A percentile compares a stretch with the other conserved stretches of the same genome.
Conservation (phyloP, 1,140 invertebrate genomes). For the Megalonaias nervosa region DNA sequence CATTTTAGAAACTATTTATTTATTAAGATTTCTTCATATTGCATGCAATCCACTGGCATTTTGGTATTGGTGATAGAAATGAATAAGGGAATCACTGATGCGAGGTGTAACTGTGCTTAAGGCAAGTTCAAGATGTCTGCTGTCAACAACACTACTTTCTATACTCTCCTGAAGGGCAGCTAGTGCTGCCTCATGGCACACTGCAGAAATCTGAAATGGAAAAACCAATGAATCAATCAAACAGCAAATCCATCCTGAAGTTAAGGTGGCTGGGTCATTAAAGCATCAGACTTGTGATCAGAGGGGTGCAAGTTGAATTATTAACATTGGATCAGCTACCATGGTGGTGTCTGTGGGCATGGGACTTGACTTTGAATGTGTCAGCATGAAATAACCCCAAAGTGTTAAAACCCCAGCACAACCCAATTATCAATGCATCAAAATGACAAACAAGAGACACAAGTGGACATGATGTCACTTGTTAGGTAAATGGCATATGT, state of each 20-base stretch:
- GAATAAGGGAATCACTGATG: slow-evolving; percentile 78
- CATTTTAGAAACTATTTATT: too few relatives aligned
- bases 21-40: slow-evolving; percentile 34
- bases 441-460: too few relatives aligned
- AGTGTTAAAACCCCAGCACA: background rate
- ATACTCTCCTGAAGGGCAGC: slow-evolving; percentile 84
- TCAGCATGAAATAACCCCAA: background rate
- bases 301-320: background rate
- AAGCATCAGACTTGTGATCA: background rate
- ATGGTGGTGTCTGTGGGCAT: background rate
- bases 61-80: slow-evolving; percentile 79
- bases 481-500: too few relatives aligned
- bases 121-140: slow-evolving; percentile 80
- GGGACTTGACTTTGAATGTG: background rate
- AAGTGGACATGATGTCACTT: too few relatives aligned
- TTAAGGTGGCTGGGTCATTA: background rate
- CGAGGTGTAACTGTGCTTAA: slow-evolving; percentile 81
- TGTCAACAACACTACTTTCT: slow-evolving; percentile 73
- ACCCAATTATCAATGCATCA: too few relatives aligned
- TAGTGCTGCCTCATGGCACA: slow-evolving; percentile 90
- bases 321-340: background rate
- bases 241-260: background rate
- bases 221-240: background rate
- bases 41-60: slow-evolving; percentile 46
- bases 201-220: slow-evolving; percentile 77